A percentile compares a stretch with the other conserved stretches of the same genome.
phyloP scores from a whole-genome alignment of 2,888 invertebrate species.

The Drosophila anomalata region DNA sequence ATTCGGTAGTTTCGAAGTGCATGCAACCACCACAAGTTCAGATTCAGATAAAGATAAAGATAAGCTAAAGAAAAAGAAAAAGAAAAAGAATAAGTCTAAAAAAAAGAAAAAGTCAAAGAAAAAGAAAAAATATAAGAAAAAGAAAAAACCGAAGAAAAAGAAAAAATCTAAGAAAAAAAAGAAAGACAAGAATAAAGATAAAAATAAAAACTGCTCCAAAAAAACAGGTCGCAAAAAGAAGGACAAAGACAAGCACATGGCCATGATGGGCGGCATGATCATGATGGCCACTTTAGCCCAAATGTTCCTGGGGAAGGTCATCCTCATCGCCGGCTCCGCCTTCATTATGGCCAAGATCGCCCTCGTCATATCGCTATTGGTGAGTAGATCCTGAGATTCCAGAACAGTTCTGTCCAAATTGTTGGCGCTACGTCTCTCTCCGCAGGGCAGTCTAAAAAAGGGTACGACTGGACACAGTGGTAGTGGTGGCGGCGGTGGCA shows the following conservation, averaged over 20 bases:
- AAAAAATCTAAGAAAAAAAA: conserved; percentile 22
- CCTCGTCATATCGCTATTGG: conserved; percentile 86
- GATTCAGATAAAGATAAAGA: conserved; percentile 36
- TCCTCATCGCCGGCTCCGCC: conserved; percentile 88
- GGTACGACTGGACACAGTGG: conserved; percentile 85
- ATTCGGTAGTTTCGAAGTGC: conserved; percentile 55
- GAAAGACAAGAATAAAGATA: conserved; percentile 49
- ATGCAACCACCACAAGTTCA: conserved; percentile 30
- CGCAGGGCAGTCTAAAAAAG: conserved; percentile 86
- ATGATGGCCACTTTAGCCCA: conserved; percentile 87
- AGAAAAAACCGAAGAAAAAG: conserved; percentile 35
- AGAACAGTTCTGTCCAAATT: conserved; percentile 30
- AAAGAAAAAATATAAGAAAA: conserved; percentile 38
- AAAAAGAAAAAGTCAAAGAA: conserved; percentile 32
- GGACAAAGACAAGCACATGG: conserved; percentile 84
- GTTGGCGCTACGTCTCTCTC: conserved; percentile 53
- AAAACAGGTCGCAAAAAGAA: conserved; percentile 86
- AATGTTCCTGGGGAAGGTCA: conserved; percentile 88
- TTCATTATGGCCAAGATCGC: conserved; percentile 88
- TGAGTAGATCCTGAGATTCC: conserved; percentile 66
- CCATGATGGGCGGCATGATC: conserved; percentile 87
- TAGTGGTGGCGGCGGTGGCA: conserved; percentile 37
- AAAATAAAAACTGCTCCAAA: conserved; percentile 72
- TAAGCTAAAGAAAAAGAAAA: conserved; percentile 24
- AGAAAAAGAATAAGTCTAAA: conserved; percentile 20